Conservation (phyloP, 1,140 invertebrate species). For the Euwallacea similis region DNA sequence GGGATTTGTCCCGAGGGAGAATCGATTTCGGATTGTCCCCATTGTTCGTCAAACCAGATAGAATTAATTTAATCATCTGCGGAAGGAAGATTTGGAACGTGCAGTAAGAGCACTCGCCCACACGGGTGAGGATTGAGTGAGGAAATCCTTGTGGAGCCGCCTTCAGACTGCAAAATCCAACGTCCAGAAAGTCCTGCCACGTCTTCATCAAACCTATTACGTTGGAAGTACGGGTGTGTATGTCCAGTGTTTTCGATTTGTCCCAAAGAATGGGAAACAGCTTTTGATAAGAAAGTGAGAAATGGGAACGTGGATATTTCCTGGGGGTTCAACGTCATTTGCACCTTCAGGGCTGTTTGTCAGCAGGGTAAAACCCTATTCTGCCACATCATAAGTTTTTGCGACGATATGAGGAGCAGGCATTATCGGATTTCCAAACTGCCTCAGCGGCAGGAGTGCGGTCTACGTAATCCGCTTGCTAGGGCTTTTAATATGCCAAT, state of each 20-base stretch:
- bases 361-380: constrained; percentile 39
- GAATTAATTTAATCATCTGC: constrained; percentile 62
- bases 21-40: constrained; percentile 65
- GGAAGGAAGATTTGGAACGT: constrained; percentile 62
- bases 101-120: constrained; percentile 51
- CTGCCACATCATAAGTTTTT: background rate
- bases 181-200: constrained; percentile 59
- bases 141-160: constrained; percentile 54
- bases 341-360: constrained; percentile 43
- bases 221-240: constrained; percentile 60
- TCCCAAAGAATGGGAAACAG: constrained; percentile 48
- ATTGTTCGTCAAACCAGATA: constrained; percentile 61
- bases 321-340: constrained; percentile 41
- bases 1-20: constrained; percentile 59
- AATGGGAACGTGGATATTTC: constrained; percentile 23
- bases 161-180: constrained; percentile 68
- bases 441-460: constrained; percentile 61
- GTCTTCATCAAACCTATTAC: constrained; percentile 62
- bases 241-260: constrained; percentile 49
- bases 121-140: constrained; percentile 5
- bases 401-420: constrained; percentile 12
- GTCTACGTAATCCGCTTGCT: constrained; percentile 64
- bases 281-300: constrained; percentile 13
- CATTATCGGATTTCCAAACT: constrained; percentile 37
- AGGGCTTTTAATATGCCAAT: constrained; percentile 66